Conservation (phyloP, 2,797 vertebrate species). For the Podarcis siculus region DNA sequence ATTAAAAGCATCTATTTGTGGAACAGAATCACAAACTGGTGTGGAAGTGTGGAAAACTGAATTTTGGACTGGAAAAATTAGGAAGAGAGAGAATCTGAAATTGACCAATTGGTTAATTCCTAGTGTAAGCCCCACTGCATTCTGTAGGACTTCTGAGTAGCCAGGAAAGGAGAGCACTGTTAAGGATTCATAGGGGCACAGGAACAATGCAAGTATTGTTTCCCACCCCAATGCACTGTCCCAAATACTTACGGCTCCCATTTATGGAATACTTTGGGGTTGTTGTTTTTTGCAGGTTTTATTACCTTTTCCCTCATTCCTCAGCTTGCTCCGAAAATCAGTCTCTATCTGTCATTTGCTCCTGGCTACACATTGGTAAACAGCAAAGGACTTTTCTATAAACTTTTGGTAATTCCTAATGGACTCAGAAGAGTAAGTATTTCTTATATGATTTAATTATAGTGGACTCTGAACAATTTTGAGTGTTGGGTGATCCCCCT, state of each 20-base stretch:
- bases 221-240: background rate
- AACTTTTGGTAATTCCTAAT: background rate
- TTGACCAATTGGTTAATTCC: too few species aligned
- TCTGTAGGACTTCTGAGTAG: too few species aligned
- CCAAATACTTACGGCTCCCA: background rate
- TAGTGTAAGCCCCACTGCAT: too few species aligned
- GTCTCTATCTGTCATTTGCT: conserved; percentile 84
- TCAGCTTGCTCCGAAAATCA: conserved; percentile 85
- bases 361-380: conserved; percentile 81
- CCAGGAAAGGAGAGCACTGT: too few species aligned
- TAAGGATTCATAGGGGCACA: too few species aligned
- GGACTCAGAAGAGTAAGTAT: conserved; percentile 2
- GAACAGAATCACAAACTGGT: too few species aligned
- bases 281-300: conserved; percentile 62
- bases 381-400: conserved; percentile 63
- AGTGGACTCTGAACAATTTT: background rate
- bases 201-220: background rate
- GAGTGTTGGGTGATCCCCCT: background rate
- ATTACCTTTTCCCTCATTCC: conserved; percentile 79
- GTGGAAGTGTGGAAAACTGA: too few species aligned
- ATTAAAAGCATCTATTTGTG: too few species aligned
- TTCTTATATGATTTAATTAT: background rate
- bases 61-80: too few species aligned
- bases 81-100: too few species aligned
- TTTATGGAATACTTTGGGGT: too few species aligned